These are phyloP conservation scores for Drosophila busckii DNA, from an alignment of 1,140 invertebrate genomes.

Conservation along the genomic window DNA sequence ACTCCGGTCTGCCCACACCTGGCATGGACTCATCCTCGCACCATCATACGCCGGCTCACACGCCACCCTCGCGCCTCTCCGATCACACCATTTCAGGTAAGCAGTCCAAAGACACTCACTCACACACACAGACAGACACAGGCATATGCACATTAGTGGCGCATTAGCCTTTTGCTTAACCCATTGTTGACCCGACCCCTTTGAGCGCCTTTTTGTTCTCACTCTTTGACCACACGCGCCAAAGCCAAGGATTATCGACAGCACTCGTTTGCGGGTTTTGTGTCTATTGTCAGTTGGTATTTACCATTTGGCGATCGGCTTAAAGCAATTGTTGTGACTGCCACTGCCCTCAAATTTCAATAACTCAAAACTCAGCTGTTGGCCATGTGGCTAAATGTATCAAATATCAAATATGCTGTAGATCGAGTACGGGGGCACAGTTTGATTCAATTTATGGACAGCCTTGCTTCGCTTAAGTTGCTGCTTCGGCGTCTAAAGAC, in stretches of 20 bases:
- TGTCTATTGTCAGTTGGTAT: constrained; percentile 18
- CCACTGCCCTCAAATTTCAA: constrained; percentile 25
- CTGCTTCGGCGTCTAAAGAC: too few relatives aligned
- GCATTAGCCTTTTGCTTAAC: constrained; percentile 7
- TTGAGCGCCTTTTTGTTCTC: neutral
- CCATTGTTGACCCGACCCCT: constrained; percentile 5
- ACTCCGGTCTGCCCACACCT: constrained; percentile 81
- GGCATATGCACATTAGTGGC: too few relatives aligned
- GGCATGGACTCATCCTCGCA: constrained; percentile 79
- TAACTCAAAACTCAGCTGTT: constrained; percentile 20
- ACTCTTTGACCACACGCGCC: constrained; percentile 5
- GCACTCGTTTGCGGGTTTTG: constrained; percentile 24
- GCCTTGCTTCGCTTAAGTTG: too few relatives aligned
- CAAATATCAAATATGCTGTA: too few relatives aligned
- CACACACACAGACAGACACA: neutral
- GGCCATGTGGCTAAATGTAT: too few relatives aligned
- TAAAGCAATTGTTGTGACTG: constrained; percentile 44
- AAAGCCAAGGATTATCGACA: constrained; percentile 24
- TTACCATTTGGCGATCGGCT: constrained; percentile 38
- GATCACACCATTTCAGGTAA: constrained; percentile 78
- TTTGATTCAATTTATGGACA: too few relatives aligned
- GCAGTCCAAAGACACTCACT: constrained; percentile 15
- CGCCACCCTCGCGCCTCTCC: constrained; percentile 80
- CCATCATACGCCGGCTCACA: constrained; percentile 82
- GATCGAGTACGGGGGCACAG: too few relatives aligned